Conservation (phyloP, 2,888 invertebrate species). For the Dasysyrphus tricinctus region DNA sequence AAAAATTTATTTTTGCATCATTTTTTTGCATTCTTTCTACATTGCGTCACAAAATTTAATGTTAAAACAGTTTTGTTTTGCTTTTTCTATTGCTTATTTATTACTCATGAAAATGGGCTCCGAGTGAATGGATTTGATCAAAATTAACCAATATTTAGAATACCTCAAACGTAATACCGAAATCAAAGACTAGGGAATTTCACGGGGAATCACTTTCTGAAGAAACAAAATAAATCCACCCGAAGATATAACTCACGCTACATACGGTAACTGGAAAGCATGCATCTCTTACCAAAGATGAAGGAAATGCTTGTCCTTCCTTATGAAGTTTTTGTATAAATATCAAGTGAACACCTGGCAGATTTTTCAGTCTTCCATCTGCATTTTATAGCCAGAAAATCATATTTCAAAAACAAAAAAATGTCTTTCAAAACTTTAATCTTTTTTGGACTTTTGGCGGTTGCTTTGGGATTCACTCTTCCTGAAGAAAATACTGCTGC, state of each 20-base stretch:
- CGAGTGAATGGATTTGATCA: too few species aligned
- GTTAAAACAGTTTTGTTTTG: too few species aligned
- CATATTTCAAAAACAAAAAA: not conserved
- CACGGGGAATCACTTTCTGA: not conserved
- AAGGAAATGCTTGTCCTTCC: not conserved
- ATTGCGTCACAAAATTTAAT: too few species aligned
- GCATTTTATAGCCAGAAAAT: not conserved
- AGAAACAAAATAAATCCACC: not conserved
- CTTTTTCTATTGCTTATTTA: too few species aligned
- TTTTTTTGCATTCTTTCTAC: too few species aligned
- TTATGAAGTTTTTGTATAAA: not conserved
- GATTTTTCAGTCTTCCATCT: not conserved
- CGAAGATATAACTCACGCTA: not conserved
- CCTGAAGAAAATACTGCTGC: slow-evolving; percentile 21
- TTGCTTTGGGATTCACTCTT: slow-evolving; percentile 30
- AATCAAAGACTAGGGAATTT: not conserved
- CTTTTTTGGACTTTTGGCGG: slow-evolving; percentile 38
- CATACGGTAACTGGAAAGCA: not conserved
- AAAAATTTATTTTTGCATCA: too few species aligned
- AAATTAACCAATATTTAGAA: too few species aligned
- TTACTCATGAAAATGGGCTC: too few species aligned
- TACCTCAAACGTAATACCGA: too few species aligned
- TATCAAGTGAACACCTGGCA: not conserved
- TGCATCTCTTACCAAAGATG: slow-evolving; percentile 2
- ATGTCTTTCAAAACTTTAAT: slow-evolving; percentile 49